Conservation (phyloP, 2,888 invertebrate species). For the Agrilus cyanescens region DNA sequence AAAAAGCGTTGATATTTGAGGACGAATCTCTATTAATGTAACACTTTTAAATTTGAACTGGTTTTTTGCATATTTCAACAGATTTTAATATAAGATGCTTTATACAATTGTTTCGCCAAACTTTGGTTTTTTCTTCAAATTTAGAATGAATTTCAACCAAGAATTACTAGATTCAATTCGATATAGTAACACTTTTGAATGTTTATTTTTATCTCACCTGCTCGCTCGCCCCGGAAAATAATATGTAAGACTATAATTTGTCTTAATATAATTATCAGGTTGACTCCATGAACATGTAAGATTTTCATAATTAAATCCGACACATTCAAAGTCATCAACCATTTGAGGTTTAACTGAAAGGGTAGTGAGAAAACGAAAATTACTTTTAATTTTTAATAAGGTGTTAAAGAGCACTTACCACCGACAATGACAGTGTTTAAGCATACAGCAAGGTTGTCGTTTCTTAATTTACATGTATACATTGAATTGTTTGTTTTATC, state of each 20-base stretch:
- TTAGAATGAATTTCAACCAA: too few species aligned
- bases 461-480: slow-evolving; percentile 43
- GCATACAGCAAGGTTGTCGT: slow-evolving; percentile 37
- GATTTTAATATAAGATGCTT: too few species aligned
- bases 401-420: slow-evolving; percentile 35
- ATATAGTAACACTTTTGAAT: too few species aligned
- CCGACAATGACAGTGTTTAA: slow-evolving; percentile 44
- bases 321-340: slow-evolving; percentile 60
- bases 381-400: slow-evolving; percentile 8
- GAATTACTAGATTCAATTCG: too few species aligned
- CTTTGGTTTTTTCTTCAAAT: too few species aligned
- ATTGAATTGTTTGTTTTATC: slow-evolving; percentile 37
- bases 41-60: too few species aligned
- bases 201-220: slow-evolving; percentile 28
- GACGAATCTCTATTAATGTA: too few species aligned
- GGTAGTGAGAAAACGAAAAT: slow-evolving; percentile 10
- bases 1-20: too few species aligned
- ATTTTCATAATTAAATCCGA: slow-evolving; percentile 59
- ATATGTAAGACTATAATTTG: slow-evolving; percentile 43
- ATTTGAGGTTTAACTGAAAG: slow-evolving; percentile 45
- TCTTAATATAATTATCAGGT: slow-evolving; percentile 44
- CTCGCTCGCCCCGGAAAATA: slow-evolving; percentile 33
- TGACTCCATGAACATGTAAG: slow-evolving; percentile 64
- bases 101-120: too few species aligned
- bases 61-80: too few species aligned